Evolutionary conservation across 2,888 invertebrate genomes (phyloP), one percentile per base, ranked within the genome.

Genomic region (Meghimatium bilineatum): DNA sequence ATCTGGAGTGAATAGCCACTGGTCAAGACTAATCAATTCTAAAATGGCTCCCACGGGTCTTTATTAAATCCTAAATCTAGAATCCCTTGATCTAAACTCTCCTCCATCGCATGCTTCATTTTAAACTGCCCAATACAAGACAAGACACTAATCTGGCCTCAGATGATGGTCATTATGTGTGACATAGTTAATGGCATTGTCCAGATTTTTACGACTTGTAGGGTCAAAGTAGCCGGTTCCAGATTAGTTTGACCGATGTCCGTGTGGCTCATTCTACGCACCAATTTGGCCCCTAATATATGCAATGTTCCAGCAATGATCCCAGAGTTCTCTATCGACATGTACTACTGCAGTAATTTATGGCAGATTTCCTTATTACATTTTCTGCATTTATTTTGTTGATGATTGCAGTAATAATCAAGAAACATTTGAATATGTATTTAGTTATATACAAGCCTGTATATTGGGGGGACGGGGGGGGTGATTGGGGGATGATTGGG

Each of bases 151-250:
- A 66, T 38, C 63, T 38, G 26, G 77, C 66, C n/a, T 38, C 14
- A 77, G 20, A 23, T 77, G 66, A 63, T 63, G 63, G 63, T 44
- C 77, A 77, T 66, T 77, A 38, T 66, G 20, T 63, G 60, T 38
- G 77, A 77, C 63, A 26, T 14, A 38, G 77, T 66, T 77, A 77
- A 77, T n/a, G 38, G 23, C 26, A 77, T 77, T 77, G n/a, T 10
- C 77, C 77, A 77, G 63, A 77, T 66, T 77, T 76, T 77, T 77
- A 77, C 38, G 66, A 66, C 77, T 76, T 77, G 26, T n/a, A 36
- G 12, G 63, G 63, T 63, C 77, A 63, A 44, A 17, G 38, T 63
- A 29, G 44, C 77, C 63, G 77, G 66, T 63, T 66, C 63, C n/a
- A 63, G 77, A 77, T 66, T 77, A 63, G 66, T 77, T 77, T 77